Evolutionary conservation across 2,888 invertebrate species (phyloP).

Genomic region (Leucophora obtusa): DNA sequence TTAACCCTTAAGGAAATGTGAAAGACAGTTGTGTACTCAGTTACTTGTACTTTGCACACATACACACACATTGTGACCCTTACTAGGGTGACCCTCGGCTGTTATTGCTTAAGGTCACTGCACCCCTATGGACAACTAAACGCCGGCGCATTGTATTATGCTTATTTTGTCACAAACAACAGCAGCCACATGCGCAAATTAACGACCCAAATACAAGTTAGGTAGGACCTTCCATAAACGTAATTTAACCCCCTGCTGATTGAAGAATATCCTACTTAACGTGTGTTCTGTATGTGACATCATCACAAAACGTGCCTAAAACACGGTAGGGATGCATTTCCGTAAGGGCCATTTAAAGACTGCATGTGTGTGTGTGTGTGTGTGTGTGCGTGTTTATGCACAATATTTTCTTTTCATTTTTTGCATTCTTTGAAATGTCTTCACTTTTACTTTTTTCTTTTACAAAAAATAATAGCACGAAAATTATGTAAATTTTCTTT

Average conservation of each 20-base stretch:
- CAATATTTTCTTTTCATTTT: conserved; percentile 10
- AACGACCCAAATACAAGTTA: background rate
- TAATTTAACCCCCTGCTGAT: conserved; percentile 54
- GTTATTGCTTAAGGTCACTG: conserved; percentile 53
- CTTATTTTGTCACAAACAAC: background rate
- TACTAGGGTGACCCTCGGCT: conserved; percentile 39
- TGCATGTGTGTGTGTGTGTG: conserved; percentile 7
- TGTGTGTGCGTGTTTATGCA: too few species aligned
- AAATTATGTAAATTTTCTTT: conserved; percentile 58
- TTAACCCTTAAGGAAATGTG: conserved; percentile 42
- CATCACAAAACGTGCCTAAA: conserved; percentile 33
- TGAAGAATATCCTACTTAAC: background rate
- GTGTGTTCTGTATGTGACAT: conserved; percentile 27
- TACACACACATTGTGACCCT: conserved; percentile 38
- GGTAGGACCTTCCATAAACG: background rate
- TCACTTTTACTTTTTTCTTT: conserved; percentile 54
- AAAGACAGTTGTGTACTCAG: background rate
- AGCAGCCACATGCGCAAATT: conserved; percentile 30
- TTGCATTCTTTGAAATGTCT: conserved; percentile 55
- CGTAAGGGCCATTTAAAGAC: conserved; percentile 27
- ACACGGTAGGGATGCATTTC: conserved; percentile 27
- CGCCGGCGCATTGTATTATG: conserved; percentile 10
- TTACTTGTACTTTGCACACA: conserved; percentile 18
- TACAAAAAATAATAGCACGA: conserved; percentile 6
- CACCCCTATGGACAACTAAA: conserved; percentile 43